phyloP scores from a whole-genome alignment of 2,797 vertebrate species.

The Chaetodon trifasciatus region DNA sequence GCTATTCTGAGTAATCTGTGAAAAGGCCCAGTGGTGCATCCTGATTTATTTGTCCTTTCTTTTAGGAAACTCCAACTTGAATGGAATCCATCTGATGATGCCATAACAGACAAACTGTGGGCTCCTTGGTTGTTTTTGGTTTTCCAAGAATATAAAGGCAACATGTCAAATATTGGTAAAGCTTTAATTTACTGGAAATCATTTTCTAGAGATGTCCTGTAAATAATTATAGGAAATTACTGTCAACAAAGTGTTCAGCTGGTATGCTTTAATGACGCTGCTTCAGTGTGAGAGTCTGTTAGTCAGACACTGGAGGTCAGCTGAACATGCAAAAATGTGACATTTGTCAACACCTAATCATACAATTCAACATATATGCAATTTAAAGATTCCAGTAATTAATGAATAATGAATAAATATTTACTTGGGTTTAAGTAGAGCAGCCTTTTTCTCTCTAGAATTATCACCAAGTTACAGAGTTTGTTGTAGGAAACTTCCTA shows the following conservation, averaged over 20 bases:
- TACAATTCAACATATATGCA: neutral
- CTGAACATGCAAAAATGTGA: neutral
- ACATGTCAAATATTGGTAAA: neutral
- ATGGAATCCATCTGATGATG: neutral
- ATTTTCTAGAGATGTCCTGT: neutral
- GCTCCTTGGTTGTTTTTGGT: neutral
- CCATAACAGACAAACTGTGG: neutral
- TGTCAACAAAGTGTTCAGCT: neutral
- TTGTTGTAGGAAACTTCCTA: neutral
- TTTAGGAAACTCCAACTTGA: neutral
- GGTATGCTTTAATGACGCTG: neutral
- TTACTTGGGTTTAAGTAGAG: neutral
- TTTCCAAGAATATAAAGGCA: neutral
- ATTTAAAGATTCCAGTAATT: neutral
- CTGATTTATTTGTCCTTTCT: slow-evolving; percentile 5
- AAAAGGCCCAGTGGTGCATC: neutral
- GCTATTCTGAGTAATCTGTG: neutral
- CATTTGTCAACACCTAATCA: neutral
- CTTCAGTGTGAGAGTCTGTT: neutral
- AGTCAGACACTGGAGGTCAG: neutral
- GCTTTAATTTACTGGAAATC: neutral
- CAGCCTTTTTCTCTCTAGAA: too few relatives aligned
- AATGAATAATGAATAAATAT: neutral
- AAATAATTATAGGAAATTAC: slow-evolving; percentile 8
- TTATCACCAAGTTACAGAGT: too few relatives aligned